Evolutionary conservation across 2,113 vertebrate genomes (phyloP).

Genomic region (Varanus komodoensis): DNA sequence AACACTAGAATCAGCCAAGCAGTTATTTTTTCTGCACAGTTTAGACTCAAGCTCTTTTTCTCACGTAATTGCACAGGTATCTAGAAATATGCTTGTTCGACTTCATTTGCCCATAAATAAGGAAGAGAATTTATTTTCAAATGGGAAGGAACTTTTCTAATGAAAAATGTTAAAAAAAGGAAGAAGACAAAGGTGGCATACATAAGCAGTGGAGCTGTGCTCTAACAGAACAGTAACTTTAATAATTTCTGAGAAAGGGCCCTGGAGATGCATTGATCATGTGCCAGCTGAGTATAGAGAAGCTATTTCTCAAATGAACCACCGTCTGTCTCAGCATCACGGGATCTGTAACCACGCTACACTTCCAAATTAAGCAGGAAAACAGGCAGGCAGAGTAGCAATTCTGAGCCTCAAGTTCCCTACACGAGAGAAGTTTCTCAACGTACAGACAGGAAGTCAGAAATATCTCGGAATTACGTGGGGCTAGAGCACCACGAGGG

Average conservation of each 20-base stretch:
- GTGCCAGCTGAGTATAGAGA: conserved; percentile 25
- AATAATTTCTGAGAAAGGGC: not conserved
- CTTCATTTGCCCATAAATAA: not conserved
- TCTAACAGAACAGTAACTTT: fast-evolving
- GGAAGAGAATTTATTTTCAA: not conserved
- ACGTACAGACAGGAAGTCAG: too few relatives aligned
- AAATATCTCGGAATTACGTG: not conserved
- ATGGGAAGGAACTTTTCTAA: not conserved
- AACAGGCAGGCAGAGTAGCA: conserved; percentile 9
- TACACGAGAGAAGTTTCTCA: not conserved
- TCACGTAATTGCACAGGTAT: not conserved
- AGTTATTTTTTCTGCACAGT: not conserved
- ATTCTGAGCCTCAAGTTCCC: not conserved
- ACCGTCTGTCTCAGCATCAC: conserved; percentile 57
- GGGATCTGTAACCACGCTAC: conserved; percentile 64
- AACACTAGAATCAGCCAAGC: not conserved
- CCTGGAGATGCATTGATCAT: not conserved
- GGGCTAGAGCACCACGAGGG: not conserved
- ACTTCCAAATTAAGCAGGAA: not conserved
- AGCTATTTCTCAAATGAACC: conserved; percentile 58
- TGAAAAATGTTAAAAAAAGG: fast-evolving
- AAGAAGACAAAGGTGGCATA: fast-evolving
- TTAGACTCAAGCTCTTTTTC: not conserved
- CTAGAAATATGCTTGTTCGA: fast-evolving
- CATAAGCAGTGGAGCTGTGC: not conserved